Conservation (phyloP, 2,113 vertebrate genomes). For the Nycticebus coucang region DNA sequence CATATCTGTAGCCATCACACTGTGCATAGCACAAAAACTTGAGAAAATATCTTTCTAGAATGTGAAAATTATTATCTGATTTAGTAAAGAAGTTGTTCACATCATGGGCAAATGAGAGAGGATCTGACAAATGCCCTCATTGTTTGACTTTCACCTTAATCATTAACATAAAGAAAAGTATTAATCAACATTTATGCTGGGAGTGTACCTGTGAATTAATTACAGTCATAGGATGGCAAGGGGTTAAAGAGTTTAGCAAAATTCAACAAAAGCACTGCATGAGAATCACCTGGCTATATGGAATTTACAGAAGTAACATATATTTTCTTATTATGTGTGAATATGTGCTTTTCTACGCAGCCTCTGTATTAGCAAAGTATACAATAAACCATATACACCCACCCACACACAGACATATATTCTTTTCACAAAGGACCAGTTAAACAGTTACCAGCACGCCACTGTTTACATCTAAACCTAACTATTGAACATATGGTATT, state of each 20-base stretch:
- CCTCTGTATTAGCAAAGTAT: neutral
- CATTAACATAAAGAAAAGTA: constrained; percentile 25
- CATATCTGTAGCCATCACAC: neutral
- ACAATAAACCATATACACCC: neutral
- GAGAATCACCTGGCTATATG: constrained; percentile 16
- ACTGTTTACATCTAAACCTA: neutral
- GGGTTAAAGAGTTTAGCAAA: constrained; percentile 40
- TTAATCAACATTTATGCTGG: neutral
- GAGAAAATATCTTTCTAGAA: neutral
- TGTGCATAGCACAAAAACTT: neutral
- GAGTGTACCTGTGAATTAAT: constrained; percentile 55
- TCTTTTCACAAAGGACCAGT: neutral
- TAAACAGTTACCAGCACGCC: constrained; percentile 20
- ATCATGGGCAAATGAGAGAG: neutral
- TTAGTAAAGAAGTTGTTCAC: constrained; percentile 18
- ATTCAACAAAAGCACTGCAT: constrained; percentile 46
- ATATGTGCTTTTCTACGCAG: neutral
- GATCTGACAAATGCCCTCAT: neutral
- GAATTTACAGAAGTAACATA: neutral
- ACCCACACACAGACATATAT: neutral
- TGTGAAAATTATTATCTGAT: constrained; percentile 16
- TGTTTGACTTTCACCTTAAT: constrained; percentile 13
- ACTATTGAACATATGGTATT: neutral
- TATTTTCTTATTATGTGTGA: constrained; percentile 33
- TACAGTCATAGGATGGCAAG: neutral